Percentiles rank a stretch among this genome's conserved stretches.
These are phyloP conservation scores for Poecile atricapillus DNA, from an alignment of 2,113 vertebrate species.

Conservation along the genomic window DNA sequence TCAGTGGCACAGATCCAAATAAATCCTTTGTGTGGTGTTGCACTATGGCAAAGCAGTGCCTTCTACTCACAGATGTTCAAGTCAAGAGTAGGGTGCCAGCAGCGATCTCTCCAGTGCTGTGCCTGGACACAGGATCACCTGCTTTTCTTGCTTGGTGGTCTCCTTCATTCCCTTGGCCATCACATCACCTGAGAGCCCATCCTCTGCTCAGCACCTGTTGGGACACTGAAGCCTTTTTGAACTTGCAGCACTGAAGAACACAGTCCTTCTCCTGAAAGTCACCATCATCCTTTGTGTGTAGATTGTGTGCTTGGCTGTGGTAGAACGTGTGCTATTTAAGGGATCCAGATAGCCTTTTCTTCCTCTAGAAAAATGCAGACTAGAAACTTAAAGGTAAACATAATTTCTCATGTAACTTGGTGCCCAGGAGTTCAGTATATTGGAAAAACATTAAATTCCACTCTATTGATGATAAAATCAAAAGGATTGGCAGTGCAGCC, in stretches of 20 bases:
- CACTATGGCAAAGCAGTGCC: neutral
- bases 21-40: neutral
- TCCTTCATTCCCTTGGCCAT: neutral
- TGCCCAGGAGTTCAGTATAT: neutral
- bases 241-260: neutral
- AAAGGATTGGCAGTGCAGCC: neutral
- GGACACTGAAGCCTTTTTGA: neutral
- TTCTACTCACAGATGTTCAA: rapidly evolving
- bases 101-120: rapidly evolving
- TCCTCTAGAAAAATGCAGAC: neutral
- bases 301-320: neutral
- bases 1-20: neutral
- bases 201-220: neutral
- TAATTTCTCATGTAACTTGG: neutral
- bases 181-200: neutral
- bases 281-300: neutral
- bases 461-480: neutral
- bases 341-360: neutral
- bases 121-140: neutral
- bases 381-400: neutral
- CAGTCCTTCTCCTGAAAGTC: neutral
- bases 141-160: neutral
- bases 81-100: neutral
- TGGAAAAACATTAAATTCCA: neutral
- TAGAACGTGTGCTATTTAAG: neutral